phyloP scores from a whole-genome alignment of 1,140 invertebrate species.

The Brachionus rubens region DNA sequence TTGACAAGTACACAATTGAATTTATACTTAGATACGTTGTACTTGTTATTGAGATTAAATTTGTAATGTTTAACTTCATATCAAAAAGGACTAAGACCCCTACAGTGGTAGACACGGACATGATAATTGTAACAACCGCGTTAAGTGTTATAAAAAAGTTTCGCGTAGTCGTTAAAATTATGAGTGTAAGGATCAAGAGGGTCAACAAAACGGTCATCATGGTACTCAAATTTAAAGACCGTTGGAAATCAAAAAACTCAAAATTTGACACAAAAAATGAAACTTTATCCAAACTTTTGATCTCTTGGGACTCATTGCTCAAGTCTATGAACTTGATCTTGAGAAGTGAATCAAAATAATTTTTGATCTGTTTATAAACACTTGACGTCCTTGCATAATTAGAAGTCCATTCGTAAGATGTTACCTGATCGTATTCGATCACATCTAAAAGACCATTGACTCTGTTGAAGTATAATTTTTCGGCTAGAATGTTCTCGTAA shows the following conservation, averaged over 20 bases:
- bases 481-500: slow-evolving; percentile 3
- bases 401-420: background rate
- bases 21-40: background rate
- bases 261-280: slow-evolving; percentile 43
- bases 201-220: background rate
- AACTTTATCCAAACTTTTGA: background rate
- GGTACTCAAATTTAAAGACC: background rate
- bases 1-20: background rate
- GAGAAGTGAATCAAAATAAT: background rate
- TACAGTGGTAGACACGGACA: background rate
- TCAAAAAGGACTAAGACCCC: background rate
- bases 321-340: slow-evolving; percentile 15
- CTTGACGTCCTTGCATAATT: background rate
- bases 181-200: background rate
- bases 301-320: background rate
- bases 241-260: slow-evolving; percentile 20
- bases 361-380: background rate
- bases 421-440: slow-evolving; percentile 9
- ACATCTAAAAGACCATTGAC: background rate
- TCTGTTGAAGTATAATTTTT: slow-evolving; percentile 29
- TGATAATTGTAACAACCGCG: background rate
- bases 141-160: slow-evolving; percentile 20
- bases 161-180: slow-evolving; percentile 5
- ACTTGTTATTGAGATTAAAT: slow-evolving; percentile 1
- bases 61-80: background rate